Evolutionary conservation across 2,113 vertebrate species (phyloP).

Genomic region (Oncorhynchus keta): DNA sequence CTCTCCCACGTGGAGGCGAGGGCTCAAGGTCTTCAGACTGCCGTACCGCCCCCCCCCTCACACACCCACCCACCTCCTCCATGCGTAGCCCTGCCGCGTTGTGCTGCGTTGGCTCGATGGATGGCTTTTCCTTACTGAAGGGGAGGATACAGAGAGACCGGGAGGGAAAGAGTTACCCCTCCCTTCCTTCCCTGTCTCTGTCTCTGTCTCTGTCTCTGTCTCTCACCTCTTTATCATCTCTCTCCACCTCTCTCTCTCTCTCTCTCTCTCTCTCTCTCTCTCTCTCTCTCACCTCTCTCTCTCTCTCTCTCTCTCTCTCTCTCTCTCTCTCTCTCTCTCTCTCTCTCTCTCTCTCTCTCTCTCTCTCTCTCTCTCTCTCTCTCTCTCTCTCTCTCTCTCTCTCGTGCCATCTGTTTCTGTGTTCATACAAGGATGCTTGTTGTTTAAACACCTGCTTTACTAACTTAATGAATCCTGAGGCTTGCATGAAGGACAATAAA

Average conservation of each 20-base stretch:
- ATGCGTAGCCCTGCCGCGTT: conserved; percentile 27
- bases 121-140: neutral
- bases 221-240: no score
- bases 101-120: no score
- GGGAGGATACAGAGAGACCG: neutral
- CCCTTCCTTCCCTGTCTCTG: neutral
- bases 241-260: no score
- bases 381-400: neutral
- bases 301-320: no score
- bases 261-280: no score
- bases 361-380: no score
- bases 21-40: conserved; percentile 48
- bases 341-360: no score
- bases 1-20: conserved; percentile 31
- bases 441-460: conserved; percentile 50
- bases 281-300: no score
- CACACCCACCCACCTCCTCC: conserved; percentile 1
- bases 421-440: conserved; percentile 50
- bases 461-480: conserved; percentile 50
- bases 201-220: no score
- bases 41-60: conserved; percentile 9
- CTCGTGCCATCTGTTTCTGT: conserved; percentile 51
- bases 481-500: conserved; percentile 34
- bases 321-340: no score
- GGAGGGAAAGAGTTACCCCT: neutral